Evolutionary conservation across 1,140 invertebrate species (phyloP).

Genomic region (Drosophila watanabei): DNA sequence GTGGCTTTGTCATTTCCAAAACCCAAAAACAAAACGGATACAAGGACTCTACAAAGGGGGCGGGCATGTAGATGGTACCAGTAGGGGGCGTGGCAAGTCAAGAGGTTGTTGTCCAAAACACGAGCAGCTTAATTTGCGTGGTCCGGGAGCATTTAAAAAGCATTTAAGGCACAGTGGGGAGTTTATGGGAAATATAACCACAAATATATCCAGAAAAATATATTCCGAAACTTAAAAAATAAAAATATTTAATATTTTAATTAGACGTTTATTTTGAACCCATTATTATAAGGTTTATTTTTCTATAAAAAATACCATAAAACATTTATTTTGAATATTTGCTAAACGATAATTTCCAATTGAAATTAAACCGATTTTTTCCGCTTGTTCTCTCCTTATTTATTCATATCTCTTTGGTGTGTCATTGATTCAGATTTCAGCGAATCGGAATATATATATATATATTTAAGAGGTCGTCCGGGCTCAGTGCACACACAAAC

Average conservation of each 20-base stretch:
- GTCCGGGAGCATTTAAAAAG: slow-evolving; percentile 66
- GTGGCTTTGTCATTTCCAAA: slow-evolving; percentile 54
- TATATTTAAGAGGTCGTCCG: slow-evolving; percentile 55
- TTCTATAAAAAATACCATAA: too few species aligned
- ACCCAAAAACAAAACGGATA: slow-evolving; percentile 37
- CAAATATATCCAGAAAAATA: too few species aligned
- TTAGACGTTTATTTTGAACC: too few species aligned
- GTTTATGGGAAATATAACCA: slow-evolving; percentile 13
- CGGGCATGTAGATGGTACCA: slow-evolving; percentile 21
- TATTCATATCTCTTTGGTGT: slow-evolving; percentile 18
- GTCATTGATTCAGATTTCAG: slow-evolving; percentile 31
- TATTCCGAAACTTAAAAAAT: too few species aligned
- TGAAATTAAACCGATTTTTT: neutral
- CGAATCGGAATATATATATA: slow-evolving; percentile 6
- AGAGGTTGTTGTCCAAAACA: slow-evolving; percentile 54
- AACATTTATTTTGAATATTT: too few species aligned
- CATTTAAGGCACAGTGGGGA: slow-evolving; percentile 67
- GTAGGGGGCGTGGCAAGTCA: slow-evolving; percentile 41
- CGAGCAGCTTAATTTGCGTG: slow-evolving; percentile 68
- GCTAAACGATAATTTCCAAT: neutral
- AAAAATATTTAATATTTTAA: too few species aligned
- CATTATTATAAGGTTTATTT: neutral
- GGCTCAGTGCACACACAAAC: slow-evolving; percentile 67
- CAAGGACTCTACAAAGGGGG: slow-evolving; percentile 8
- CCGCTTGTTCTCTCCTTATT: neutral